These are phyloP conservation scores for Gambusia holbrooki DNA, from an alignment of 2,113 vertebrate genomes.

Conservation along the genomic window DNA sequence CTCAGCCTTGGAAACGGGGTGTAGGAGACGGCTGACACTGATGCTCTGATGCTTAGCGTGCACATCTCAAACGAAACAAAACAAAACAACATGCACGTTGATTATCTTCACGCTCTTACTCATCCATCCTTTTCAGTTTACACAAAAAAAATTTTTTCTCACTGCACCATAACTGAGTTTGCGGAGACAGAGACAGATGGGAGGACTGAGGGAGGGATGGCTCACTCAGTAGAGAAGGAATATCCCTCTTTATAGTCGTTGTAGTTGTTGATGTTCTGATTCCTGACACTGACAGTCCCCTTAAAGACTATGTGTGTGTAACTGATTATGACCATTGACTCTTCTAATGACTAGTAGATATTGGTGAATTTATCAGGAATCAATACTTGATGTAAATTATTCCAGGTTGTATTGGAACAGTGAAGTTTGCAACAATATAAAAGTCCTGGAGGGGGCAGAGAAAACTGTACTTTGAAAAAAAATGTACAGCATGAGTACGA, in stretches of 20 bases:
- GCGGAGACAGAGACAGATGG: conserved; percentile 67
- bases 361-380: neutral
- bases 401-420: neutral
- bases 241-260: conserved; percentile 27
- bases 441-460: neutral
- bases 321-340: neutral
- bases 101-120: conserved; percentile 42
- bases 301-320: neutral
- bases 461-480: conserved; percentile 5
- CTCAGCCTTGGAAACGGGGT: conserved; percentile 58
- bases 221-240: conserved; percentile 26
- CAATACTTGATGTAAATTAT: neutral
- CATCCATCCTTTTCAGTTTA: conserved; percentile 46
- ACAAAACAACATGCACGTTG: conserved; percentile 1
- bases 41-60: conserved; percentile 59
- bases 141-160: conserved; percentile 23
- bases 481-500: conserved; percentile 4
- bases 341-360: neutral
- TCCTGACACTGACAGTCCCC: neutral
- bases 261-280: neutral
- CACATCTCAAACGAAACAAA: conserved; percentile 46
- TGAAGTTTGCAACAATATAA: conserved; percentile 10
- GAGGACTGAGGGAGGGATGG: conserved; percentile 37
- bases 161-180: conserved; percentile 29
- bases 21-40: conserved; percentile 60